phyloP scores from a whole-genome alignment of 2,797 vertebrate species.

The Euthynnus affinis region DNA sequence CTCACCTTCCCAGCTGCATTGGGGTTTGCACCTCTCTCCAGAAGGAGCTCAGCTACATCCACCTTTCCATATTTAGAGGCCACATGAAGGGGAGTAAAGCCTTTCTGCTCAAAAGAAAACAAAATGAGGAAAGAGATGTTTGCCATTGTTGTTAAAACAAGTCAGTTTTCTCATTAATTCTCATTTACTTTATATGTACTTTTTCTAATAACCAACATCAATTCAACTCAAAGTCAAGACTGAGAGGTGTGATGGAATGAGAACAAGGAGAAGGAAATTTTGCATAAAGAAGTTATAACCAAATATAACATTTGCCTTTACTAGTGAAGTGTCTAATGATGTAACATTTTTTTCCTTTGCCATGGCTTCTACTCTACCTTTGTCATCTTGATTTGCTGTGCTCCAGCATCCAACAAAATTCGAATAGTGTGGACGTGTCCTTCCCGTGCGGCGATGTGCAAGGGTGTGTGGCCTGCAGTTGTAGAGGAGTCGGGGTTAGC shows the following conservation, averaged over 20 bases:
- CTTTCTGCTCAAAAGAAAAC: constrained; percentile 91
- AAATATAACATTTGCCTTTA: not conserved
- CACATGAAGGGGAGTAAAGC: constrained; percentile 97
- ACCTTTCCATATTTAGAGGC: constrained; percentile 97
- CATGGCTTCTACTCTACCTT: constrained; percentile 84
- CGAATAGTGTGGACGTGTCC: constrained; percentile 91
- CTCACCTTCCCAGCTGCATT: constrained; percentile 93
- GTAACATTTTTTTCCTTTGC: constrained; percentile 25
- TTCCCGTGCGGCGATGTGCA: constrained; percentile 93
- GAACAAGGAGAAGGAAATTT: not conserved
- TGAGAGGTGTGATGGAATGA: not conserved
- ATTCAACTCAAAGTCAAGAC: not conserved
- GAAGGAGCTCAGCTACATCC: constrained; percentile 90
- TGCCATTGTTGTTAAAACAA: not conserved
- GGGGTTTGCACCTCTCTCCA: constrained; percentile 90
- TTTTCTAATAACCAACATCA: not conserved
- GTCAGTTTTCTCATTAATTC: not conserved
- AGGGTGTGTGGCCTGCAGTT: constrained; percentile 93
- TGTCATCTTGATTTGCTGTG: constrained; percentile 95
- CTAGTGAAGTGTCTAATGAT: not conserved
- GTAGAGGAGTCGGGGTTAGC: constrained; percentile 93
- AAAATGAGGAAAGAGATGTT: constrained; percentile 31
- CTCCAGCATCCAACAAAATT: constrained; percentile 91
- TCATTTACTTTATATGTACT: not conserved
- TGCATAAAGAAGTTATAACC: too few species aligned